These are phyloP conservation scores for Rhogogaster chlorosoma DNA, from an alignment of 2,888 invertebrate species.

Conservation along the genomic window DNA sequence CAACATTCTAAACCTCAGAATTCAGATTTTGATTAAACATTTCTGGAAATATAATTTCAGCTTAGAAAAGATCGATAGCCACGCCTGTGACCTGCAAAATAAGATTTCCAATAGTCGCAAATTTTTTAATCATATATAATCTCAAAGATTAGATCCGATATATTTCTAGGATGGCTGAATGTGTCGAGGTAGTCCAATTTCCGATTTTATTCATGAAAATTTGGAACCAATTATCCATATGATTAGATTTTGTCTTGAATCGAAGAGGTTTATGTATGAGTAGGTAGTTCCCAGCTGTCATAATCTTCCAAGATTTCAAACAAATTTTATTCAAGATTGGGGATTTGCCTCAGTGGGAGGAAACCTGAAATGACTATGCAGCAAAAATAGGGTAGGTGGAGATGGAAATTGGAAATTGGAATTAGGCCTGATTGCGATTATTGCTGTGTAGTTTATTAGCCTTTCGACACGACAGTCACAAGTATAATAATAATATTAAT, in stretches of 20 bases:
- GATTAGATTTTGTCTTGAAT: background rate
- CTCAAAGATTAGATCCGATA: background rate
- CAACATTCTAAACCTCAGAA: too few relatives aligned
- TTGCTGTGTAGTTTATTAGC: background rate
- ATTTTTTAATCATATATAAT: background rate
- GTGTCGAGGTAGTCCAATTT: background rate
- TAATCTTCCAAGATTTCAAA: background rate
- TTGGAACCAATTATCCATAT: background rate
- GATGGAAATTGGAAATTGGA: background rate
- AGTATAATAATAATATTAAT: background rate
- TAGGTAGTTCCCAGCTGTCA: too few relatives aligned
- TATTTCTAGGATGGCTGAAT: background rate
- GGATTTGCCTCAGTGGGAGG: background rate
- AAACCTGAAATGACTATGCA: background rate
- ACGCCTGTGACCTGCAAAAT: background rate
- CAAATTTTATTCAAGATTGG: background rate
- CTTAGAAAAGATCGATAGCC: too few relatives aligned
- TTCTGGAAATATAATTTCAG: too few relatives aligned
- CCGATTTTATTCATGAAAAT: background rate
- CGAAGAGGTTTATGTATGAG: background rate
- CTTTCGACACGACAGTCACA: background rate
- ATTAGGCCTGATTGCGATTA: background rate
- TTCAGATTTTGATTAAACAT: too few relatives aligned
- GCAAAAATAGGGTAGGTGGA: background rate
- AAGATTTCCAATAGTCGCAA: background rate